Evolutionary conservation across 2,888 invertebrate genomes (phyloP).

Genomic region (Agrenia bidenticulata): DNA sequence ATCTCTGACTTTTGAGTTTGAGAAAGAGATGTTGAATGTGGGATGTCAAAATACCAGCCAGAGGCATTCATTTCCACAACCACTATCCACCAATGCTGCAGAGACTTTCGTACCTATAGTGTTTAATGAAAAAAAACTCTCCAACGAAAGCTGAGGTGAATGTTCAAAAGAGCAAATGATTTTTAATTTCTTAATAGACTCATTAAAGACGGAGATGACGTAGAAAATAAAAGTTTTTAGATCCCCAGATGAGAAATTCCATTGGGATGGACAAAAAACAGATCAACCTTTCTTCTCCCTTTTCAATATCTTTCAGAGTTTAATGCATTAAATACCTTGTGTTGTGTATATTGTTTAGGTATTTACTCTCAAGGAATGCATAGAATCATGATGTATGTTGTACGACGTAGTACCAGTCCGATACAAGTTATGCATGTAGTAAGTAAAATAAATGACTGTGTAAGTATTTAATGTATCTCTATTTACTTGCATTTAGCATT

Average conservation of each 20-base stretch:
- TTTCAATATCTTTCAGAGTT: constrained; percentile 9
- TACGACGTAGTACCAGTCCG: background rate
- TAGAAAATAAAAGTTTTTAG: constrained; percentile 8
- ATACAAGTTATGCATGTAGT: background rate
- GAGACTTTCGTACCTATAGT: no score
- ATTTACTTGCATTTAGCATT: constrained; percentile 20
- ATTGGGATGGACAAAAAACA: constrained; percentile 14
- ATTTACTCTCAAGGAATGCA: background rate
- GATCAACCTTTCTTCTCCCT: constrained; percentile 8
- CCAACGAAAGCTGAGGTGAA: constrained; percentile 6
- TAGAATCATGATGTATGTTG: constrained; percentile 5
- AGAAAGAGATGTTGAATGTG: constrained; percentile 11
- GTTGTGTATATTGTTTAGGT: background rate
- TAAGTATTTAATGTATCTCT: constrained; percentile 20
- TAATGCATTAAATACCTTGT: constrained; percentile 17
- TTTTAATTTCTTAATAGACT: constrained; percentile 47
- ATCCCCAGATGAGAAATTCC: constrained; percentile 16
- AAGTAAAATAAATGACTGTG: constrained; percentile 17
- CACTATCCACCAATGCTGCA: no score
- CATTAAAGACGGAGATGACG: constrained; percentile 26
- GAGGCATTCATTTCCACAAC: constrained; percentile 11
- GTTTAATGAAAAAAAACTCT: background rate
- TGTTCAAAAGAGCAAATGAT: constrained; percentile 37
- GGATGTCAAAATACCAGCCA: constrained; percentile 21
- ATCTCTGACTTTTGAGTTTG: background rate